Percentiles rank a stretch among this genome's conserved stretches.
Evolutionary conservation across 1,140 invertebrate species (phyloP).

Genomic region (Drosophila carrolli): DNA sequence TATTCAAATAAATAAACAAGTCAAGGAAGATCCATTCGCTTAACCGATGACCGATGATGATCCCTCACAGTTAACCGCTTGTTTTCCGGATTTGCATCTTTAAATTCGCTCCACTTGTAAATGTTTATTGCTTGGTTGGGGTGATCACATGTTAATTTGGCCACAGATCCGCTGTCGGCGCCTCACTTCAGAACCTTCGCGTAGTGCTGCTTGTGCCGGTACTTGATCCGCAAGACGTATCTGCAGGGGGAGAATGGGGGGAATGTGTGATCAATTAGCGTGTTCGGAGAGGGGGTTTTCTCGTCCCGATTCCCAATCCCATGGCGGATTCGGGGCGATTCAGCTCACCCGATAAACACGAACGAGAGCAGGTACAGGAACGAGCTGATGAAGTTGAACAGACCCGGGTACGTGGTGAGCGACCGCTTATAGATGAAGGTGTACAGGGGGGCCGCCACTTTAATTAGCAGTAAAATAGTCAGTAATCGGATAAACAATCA

Average conservation of each 20-base stretch:
- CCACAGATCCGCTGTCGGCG: conserved; percentile 2
- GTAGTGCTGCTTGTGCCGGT: conserved; percentile 69
- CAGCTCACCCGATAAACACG: conserved; percentile 85
- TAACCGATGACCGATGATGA: neutral
- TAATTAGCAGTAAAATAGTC: conserved; percentile 35
- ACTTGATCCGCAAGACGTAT: conserved; percentile 73
- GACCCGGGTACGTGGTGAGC: conserved; percentile 85
- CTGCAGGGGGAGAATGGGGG: conserved; percentile 26
- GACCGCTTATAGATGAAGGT: conserved; percentile 87
- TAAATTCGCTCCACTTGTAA: conserved; percentile 54
- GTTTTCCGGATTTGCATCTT: conserved; percentile 13
- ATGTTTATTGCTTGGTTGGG: conserved; percentile 46
- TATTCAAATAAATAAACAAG: conserved; percentile 35
- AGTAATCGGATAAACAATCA: conserved; percentile 15
- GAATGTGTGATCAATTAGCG: conserved; percentile 35
- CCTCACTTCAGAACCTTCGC: conserved; percentile 72
- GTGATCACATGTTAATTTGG: conserved; percentile 59
- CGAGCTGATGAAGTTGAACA: conserved; percentile 86
- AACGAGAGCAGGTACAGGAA: conserved; percentile 82
- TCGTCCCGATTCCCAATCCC: neutral
- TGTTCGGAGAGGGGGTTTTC: conserved; percentile 7
- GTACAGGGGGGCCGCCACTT: conserved; percentile 87
- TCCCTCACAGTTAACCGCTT: conserved; percentile 1
- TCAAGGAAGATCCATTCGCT: conserved; percentile 9
- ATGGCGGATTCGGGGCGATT: neutral